A percentile compares a stretch with the other conserved stretches of the same genome.
These are phyloP conservation scores for Centrocercus urophasianus DNA, from an alignment of 2,113 vertebrate species.

Conservation along the genomic window DNA sequence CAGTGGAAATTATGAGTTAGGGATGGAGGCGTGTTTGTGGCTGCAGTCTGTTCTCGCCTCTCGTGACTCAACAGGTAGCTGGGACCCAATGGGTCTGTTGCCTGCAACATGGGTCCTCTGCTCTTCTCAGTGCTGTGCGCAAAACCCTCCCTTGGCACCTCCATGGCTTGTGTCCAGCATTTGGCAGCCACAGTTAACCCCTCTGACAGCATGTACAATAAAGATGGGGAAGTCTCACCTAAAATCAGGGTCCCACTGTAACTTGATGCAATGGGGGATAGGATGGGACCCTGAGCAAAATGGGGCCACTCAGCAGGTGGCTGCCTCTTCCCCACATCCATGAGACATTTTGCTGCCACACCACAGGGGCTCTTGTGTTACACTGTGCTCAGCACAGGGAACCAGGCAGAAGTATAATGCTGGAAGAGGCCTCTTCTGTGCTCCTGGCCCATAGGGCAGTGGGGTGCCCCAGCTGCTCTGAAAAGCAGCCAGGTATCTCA, in stretches of 20 bases:
- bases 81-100: background rate
- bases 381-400: background rate
- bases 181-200: background rate
- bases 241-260: background rate
- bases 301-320: background rate
- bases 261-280: background rate
- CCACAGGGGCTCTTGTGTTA: background rate
- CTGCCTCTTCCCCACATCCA: background rate
- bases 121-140: background rate
- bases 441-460: background rate
- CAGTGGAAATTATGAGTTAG: background rate
- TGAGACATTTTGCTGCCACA: background rate
- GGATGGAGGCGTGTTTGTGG: background rate
- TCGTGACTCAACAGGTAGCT: background rate
- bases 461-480: background rate
- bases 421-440: background rate
- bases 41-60: background rate
- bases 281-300: background rate
- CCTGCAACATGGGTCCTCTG: background rate
- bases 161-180: background rate
- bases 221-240: background rate
- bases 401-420: background rate
- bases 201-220: background rate
- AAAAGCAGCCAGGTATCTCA: background rate
- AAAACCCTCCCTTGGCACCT: rapidly evolving